A percentile compares a stretch with the other conserved stretches of the same genome.
phyloP scores from a whole-genome alignment of 2,888 invertebrate genomes.

The Gymnoscelis rufifasciata region DNA sequence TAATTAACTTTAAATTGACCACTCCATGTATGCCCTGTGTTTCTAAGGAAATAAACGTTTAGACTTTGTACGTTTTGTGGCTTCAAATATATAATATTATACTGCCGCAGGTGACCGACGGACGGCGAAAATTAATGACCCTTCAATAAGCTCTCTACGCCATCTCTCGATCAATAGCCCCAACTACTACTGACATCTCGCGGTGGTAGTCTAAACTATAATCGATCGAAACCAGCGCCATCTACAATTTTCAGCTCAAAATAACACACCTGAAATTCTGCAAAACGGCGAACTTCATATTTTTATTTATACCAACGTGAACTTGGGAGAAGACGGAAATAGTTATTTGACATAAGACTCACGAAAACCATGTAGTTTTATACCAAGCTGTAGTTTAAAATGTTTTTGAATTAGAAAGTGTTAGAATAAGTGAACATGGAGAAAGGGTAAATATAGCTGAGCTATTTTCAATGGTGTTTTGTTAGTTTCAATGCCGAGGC shows the following conservation, averaged over 20 bases:
- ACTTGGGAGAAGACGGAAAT: slow-evolving; percentile 71
- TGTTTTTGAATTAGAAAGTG: slow-evolving; percentile 43
- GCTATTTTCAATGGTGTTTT: slow-evolving; percentile 37
- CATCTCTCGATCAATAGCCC: no score
- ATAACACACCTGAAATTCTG: slow-evolving; percentile 30
- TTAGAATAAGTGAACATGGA: slow-evolving; percentile 63
- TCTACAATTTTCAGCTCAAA: slow-evolving; percentile 31
- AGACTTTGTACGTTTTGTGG: no score
- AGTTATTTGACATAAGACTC: slow-evolving; percentile 76
- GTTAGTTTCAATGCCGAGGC: slow-evolving; percentile 34
- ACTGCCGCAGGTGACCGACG: no score
- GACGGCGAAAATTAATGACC: no score
- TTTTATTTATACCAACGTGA: slow-evolving; percentile 61
- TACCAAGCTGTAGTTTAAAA: slow-evolving; percentile 62
- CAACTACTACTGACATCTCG: slow-evolving; percentile 31
- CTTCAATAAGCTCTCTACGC: no score
- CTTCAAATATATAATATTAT: no score
- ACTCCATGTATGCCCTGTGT: no score
- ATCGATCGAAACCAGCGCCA: slow-evolving; percentile 36
- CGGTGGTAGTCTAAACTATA: slow-evolving; percentile 3
- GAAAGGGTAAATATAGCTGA: slow-evolving; percentile 62
- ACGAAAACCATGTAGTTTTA: slow-evolving; percentile 74
- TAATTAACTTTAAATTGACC: no score
- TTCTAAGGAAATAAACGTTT: no score
- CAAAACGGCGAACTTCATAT: slow-evolving; percentile 25